phyloP scores from a whole-genome alignment of 2,113 vertebrate species.

The Lamprologus ornatipinnis region DNA sequence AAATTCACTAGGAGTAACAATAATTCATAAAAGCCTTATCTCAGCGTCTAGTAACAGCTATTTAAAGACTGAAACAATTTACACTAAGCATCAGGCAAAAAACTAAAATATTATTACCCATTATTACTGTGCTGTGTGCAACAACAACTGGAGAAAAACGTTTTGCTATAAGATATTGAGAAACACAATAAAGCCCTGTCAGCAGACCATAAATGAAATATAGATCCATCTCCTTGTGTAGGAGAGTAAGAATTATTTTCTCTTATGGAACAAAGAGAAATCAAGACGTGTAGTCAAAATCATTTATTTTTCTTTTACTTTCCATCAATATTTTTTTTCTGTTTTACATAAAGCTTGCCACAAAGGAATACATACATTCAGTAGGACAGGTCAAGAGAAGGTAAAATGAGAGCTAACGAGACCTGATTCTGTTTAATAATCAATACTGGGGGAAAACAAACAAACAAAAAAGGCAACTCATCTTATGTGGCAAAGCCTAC shows the following conservation, averaged over 20 bases:
- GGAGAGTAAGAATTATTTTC: not conserved
- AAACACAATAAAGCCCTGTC: not conserved
- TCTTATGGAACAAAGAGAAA: not conserved
- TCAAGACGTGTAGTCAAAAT: slow-evolving; percentile 7
- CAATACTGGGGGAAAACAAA: not conserved
- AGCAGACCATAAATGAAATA: not conserved
- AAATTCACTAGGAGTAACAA: slow-evolving; percentile 1
- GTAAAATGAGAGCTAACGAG: not conserved
- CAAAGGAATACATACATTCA: slow-evolving; percentile 58
- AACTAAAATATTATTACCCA: not conserved
- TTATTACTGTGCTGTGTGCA: not conserved
- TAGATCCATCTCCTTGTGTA: not conserved
- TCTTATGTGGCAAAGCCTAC: not conserved
- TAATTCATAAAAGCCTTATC: not conserved
- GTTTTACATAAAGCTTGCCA: slow-evolving; percentile 47
- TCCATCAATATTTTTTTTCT: not conserved
- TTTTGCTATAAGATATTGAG: not conserved
- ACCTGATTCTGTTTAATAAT: not conserved
- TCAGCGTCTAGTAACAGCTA: not conserved
- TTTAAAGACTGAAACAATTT: slow-evolving; percentile 5
- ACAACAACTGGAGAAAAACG: not conserved
- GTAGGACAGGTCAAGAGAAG: slow-evolving; percentile 5
- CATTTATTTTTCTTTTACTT: slow-evolving; percentile 40
- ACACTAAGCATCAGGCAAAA: not conserved
- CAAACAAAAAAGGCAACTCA: not conserved